A percentile compares a stretch with the other conserved stretches of the same genome.
These are phyloP conservation scores for Polypedilum pembai DNA, from an alignment of 1,140 invertebrate species.

Conservation along the genomic window DNA sequence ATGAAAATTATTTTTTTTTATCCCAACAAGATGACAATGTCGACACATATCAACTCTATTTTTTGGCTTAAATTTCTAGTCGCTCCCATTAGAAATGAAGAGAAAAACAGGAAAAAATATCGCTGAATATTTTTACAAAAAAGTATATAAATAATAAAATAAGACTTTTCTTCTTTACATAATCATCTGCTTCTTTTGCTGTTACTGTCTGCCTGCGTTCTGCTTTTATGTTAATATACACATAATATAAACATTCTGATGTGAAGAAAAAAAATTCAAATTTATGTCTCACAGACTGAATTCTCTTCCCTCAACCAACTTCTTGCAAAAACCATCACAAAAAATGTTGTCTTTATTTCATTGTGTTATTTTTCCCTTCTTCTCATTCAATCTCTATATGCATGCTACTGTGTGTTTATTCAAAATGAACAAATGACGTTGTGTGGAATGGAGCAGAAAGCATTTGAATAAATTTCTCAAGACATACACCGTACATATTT, in stretches of 20 bases:
- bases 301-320: neutral
- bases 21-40: neutral
- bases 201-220: neutral
- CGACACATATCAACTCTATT: constrained; percentile 9
- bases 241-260: constrained; percentile 13
- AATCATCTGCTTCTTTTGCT: neutral
- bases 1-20: neutral
- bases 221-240: neutral
- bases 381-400: too few relatives aligned
- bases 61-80: neutral
- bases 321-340: too few relatives aligned
- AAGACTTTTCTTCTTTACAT: neutral
- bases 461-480: too few relatives aligned
- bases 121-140: too few relatives aligned
- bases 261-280: neutral
- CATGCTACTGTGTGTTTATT: too few relatives aligned
- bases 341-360: too few relatives aligned
- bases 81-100: neutral
- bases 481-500: too few relatives aligned
- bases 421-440: too few relatives aligned
- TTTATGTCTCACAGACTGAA: neutral
- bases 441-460: too few relatives aligned
- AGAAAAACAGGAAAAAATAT: neutral
- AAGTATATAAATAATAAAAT: too few relatives aligned
- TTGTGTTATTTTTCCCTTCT: too few relatives aligned